Evolutionary conservation across 2,113 vertebrate species (phyloP).

Genomic region (Tragelaphus scriptus): DNA sequence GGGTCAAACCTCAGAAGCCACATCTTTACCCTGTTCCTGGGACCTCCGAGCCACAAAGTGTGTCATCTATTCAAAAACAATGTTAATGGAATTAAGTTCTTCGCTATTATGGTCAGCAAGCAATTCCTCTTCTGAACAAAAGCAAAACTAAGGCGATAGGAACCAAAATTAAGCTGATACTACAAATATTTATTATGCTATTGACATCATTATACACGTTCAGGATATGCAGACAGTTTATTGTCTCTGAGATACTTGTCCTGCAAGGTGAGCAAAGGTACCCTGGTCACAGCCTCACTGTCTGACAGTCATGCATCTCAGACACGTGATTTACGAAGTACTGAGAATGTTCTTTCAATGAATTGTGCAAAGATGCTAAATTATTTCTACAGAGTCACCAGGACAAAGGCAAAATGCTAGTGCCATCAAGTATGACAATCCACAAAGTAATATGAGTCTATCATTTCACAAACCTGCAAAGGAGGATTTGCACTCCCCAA

Average conservation of each 20-base stretch:
- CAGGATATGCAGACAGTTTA: not conserved
- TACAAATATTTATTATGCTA: not conserved
- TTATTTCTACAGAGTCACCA: not conserved
- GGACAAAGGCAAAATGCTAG: not conserved
- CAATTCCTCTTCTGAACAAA: slow-evolving; percentile 5
- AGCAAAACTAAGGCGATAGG: slow-evolving; percentile 19
- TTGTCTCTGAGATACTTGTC: not conserved
- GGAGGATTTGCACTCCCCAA: not conserved
- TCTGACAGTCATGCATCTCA: not conserved
- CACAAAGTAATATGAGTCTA: not conserved
- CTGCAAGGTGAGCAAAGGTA: not conserved
- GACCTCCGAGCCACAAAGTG: not conserved
- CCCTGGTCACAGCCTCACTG: not conserved
- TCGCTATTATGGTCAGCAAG: not conserved
- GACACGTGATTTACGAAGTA: not conserved
- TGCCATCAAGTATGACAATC: not conserved
- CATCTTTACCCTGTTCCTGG: not conserved
- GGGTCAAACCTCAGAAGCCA: slow-evolving; percentile 33
- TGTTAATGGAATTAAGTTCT: slow-evolving; percentile 23
- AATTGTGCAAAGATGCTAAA: not conserved
- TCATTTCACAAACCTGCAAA: not conserved
- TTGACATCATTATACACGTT: not conserved
- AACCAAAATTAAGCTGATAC: not conserved
- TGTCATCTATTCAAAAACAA: slow-evolving; percentile 3
- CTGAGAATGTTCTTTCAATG: not conserved